phyloP scores from a whole-genome alignment of 2,113 vertebrate genomes.

The Maccullochella peelii region DNA sequence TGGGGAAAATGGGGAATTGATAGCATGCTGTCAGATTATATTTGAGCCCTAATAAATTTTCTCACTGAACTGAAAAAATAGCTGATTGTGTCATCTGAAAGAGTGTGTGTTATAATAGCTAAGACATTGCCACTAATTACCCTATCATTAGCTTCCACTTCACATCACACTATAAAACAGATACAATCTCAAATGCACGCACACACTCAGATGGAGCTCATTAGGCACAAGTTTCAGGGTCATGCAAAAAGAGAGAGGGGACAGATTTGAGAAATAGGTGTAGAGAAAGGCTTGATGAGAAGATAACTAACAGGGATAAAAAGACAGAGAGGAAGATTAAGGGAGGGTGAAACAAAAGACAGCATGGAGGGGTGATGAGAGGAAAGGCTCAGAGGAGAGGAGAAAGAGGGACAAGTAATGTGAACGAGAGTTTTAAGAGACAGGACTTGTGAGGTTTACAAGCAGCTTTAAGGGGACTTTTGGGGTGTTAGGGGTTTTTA shows the following conservation, averaged over 20 bases:
- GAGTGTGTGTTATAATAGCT: conserved; percentile 15
- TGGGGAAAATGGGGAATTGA: background rate
- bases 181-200: conserved; percentile 21
- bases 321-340: conserved; percentile 16
- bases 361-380: background rate
- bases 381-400: background rate
- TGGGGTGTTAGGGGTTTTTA: conserved; percentile 40
- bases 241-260: conserved; percentile 23
- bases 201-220: conserved; percentile 38
- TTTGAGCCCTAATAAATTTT: conserved; percentile 20
- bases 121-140: conserved; percentile 53
- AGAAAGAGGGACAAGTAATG: background rate
- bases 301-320: conserved; percentile 55
- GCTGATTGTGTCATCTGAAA: conserved; percentile 21
- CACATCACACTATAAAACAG: conserved; percentile 29
- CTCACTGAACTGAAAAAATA: conserved; percentile 3
- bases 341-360: conserved; percentile 30
- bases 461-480: conserved; percentile 36
- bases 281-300: conserved; percentile 49
- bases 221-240: conserved; percentile 65
- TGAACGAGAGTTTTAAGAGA: conserved; percentile 29
- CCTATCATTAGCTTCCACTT: conserved; percentile 55
- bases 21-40: conserved; percentile 13
- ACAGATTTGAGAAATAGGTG: conserved; percentile 45
- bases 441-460: conserved; percentile 50